Evolutionary conservation across 2,113 vertebrate genomes (phyloP), one percentile per base, ranked within the genome.

Genomic region (Nannobrachium achirus): DNA sequence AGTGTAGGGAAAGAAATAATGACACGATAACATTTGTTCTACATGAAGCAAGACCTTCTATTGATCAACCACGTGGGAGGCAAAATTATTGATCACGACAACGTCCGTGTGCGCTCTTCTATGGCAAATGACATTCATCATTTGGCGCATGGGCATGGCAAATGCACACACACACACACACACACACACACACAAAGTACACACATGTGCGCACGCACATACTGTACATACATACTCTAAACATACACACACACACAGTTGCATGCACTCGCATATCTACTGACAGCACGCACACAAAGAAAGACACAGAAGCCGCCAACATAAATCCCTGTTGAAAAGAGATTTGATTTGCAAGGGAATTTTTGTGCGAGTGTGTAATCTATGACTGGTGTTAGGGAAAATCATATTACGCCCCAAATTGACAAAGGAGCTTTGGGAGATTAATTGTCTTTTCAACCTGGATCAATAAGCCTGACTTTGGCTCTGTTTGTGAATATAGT

Each of bases 91-190:
- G 11, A 44, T 86, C 84, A 80, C 71, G 82, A 72, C 79, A 65
- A 83, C 69, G 82, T 76, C 57, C 82, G 84, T 82, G 82, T 80
- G 85, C 50, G 71, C 25, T 33, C 25, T 79, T 86, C 75, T 60
- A 84, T 33, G 25, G 84, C 82, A 87, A 85, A 86, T 81, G 80
- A 83, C 85, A 79, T 82, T 80, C 82, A 79, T 89, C 84, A 83
- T 91, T 89, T 89, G 87, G 83, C 85, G 81, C 79, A 44, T 71
- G 76, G 73, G 71, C 83, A 83, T 72, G 70, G 75, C 83, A 86
- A 71, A 88, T 78, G 74, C 75, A 57, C 70, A 7, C 9, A 10
- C 56, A 41, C 56, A 57, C 9, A 42, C 56, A 41, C 67, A 15
- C 56, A 59, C 57, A 59, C 58, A 25, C 52, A 25, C 20, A 20